These are phyloP conservation scores for Chanos chanos DNA, from an alignment of 2,797 vertebrate genomes.

Conservation along the genomic window DNA sequence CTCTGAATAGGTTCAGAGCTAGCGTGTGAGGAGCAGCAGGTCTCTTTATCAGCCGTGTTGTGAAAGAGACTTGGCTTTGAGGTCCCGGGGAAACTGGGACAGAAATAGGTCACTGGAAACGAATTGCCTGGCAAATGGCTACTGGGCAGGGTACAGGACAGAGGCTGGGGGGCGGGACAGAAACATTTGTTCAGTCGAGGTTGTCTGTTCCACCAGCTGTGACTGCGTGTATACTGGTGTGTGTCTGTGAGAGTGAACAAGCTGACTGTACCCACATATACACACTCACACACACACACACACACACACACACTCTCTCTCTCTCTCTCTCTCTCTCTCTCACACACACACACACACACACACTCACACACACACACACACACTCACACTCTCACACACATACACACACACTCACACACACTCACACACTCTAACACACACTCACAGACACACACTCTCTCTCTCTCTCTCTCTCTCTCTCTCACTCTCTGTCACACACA, in stretches of 20 bases:
- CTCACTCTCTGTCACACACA: too few species aligned
- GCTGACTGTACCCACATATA: conserved; percentile 3
- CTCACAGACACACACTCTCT: not conserved
- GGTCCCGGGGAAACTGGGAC: not conserved
- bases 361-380: conserved; percentile 9
- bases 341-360: conserved; percentile 5
- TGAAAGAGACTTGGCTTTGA: not conserved
- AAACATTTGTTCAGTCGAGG: conserved; percentile 33
- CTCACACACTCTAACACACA: too few species aligned
- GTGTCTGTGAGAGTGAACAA: conserved; percentile 11
- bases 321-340: not conserved
- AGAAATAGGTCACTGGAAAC: not conserved
- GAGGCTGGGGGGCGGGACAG: conserved; percentile 3
- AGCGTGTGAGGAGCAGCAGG: too few species aligned
- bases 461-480: too few species aligned
- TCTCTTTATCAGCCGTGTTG: too few species aligned
- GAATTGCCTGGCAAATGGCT: conserved; percentile 6
- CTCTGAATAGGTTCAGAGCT: too few species aligned
- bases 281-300: conserved; percentile 4
- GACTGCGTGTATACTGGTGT: conserved; percentile 17
- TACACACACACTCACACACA: conserved; percentile 5
- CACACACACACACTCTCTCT: conserved; percentile 10
- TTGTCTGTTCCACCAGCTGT: conserved; percentile 34
- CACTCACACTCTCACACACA: conserved; percentile 21
- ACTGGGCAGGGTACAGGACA: not conserved